Base-by-base conservation (phyloP, 1,140 invertebrate genomes). In the Stegodyphus mimosarum region DNA sequence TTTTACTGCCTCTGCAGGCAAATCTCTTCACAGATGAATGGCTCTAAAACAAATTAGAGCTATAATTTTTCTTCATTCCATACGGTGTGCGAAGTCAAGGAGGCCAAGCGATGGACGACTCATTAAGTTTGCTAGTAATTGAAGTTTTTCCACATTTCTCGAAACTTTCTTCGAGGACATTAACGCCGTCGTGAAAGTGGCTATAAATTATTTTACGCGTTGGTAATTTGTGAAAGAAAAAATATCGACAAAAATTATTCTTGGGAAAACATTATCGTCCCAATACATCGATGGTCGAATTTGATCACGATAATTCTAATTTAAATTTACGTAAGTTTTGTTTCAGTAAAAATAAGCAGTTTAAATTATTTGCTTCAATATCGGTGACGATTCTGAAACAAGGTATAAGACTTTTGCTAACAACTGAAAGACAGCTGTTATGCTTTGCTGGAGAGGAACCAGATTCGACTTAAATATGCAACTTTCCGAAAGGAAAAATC, bases 111-210 rank as follows among this genome's bases (percentile, higher is more conserved):
- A 52, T 49, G 64, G 51, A 76, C 64, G 81, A 66, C 81, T 84
- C 81, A 84, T 84, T 84, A 84, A 70, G 81, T 55, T 76, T 70
- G 48, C 81, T 48, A 50, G 81, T 84, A 76, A 84, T 84, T 84
- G 81, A 76, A 84, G 69, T 84, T 84, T 84, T 84, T 84, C 81
- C 73, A 84, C 76, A 84, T 74, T 76, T 84, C 81, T 72, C 18
- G 73, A 84, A 84, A 84, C 81, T 84, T 84, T 84, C 71, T 76
- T 66, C 48, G 50, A 15, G 7, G 49, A 52, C 71, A 75, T 84
- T 76, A 69, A 69, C 64, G 51, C 51, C 60, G 49, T 18, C 72
- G 18, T 6, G 73, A 72, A 70, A 84, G 73, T 52, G 63, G 72
- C 73, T 84, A 84, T 84, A 76, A 84, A 84, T 84, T 84, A 76